Evolutionary conservation across 2,888 invertebrate species (phyloP).

Genomic region (Alitta virens): DNA sequence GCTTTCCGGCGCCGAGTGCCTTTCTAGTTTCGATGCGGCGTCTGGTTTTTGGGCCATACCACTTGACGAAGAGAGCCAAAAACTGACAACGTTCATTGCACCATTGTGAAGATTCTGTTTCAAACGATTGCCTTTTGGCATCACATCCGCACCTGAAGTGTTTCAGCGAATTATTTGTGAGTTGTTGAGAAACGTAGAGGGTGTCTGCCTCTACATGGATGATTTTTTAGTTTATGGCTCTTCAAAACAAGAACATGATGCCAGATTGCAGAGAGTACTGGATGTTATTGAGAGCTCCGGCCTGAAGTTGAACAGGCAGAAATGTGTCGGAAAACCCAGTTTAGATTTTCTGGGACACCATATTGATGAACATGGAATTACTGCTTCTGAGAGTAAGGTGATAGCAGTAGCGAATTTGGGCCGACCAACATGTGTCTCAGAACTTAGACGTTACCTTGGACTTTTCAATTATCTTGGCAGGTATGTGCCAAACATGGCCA

Average conservation of each 20-base stretch:
- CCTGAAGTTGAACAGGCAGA: no score
- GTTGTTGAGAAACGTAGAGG: not conserved
- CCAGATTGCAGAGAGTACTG: not conserved
- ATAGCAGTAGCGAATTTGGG: no score
- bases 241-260: not conserved
- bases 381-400: no score
- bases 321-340: no score
- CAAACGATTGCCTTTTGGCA: not conserved
- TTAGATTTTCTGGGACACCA: no score
- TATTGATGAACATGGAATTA: no score
- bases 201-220: not conserved
- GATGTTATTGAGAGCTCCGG: no score
- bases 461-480: no score
- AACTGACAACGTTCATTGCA: not conserved
- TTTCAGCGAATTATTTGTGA: not conserved
- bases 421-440: no score
- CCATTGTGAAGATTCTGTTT: not conserved
- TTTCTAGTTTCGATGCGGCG: not conserved
- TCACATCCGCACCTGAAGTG: not conserved
- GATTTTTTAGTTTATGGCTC: not conserved
- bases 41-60: not conserved
- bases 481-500: no score
- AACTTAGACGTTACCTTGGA: no score
- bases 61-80: not conserved
- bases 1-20: not conserved